Base-by-base conservation (phyloP, 2,888 invertebrate genomes). In the Nomada ferruginata region DNA sequence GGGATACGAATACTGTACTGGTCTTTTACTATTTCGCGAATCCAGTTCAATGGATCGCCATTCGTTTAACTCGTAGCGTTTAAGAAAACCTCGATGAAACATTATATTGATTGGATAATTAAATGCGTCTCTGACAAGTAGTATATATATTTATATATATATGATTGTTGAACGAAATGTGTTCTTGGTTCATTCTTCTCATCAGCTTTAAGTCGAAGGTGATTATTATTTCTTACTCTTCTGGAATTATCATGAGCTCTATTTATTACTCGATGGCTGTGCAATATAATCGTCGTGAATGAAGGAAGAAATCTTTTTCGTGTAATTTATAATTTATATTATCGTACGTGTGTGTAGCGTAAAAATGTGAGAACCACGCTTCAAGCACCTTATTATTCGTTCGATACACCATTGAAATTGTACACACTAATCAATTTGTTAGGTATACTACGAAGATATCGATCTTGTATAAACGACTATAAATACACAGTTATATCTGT, bases 191-290 rank as follows among this genome's bases (percentile, higher is more conserved):
- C 11, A 53, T 42, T 70, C 15, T 76, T 76, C 29, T 64, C 26
- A 61, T 55, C 57, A 42, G 42, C 20, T 57, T 70, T 47, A 20
- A 23, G 13, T 1, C 47, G 18, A 52, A 52, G 44, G 44, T 20
- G 10, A 9, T 20, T 47, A 36, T 20, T 26, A 20, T 53, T 26
- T 2, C 23, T 29, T 4, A 52, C 10, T 18, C 64, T 42, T 55
- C 66, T 20, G 47, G 57, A 59, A 80, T 80, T 61, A n/a, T 66
- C 29, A 52, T 50, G 47, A 52, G 61, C n/a, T 72, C 36, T 81
- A 68, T 82, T 76, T 73, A 63, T 82, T 75, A 79, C 57, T 82
- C 59, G 53, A 83, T 76, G 69, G 72, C 69, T 82, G 82, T 82
- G 82, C 71, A 80, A 69, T 76, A 52, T 64, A 57, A 81, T 73